phyloP scores from a whole-genome alignment of 2,113 vertebrate genomes.

The human region DNA sequence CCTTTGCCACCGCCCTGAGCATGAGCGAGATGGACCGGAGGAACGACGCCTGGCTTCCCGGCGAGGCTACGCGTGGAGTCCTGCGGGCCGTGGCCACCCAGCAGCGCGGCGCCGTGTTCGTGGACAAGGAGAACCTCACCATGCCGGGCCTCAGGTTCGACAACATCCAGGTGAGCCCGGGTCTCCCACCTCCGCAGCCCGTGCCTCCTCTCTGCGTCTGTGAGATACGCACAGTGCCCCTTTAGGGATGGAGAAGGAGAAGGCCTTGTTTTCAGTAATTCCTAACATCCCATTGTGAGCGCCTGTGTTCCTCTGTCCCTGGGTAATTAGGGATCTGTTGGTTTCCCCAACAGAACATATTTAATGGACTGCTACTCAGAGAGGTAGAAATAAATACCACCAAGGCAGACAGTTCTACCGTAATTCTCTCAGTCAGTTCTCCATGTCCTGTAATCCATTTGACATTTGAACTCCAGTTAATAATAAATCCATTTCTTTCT shows the following conservation, averaged over 20 bases:
- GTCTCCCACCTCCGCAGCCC: background rate
- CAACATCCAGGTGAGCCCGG: conserved; percentile 93
- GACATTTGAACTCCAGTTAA: background rate
- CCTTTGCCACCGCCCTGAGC: conserved; percentile 94
- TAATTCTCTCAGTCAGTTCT: background rate
- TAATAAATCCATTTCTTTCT: background rate
- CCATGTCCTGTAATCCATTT: background rate
- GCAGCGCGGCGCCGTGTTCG: conserved; percentile 87
- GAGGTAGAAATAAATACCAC: background rate
- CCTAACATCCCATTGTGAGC: background rate
- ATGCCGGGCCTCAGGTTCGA: conserved; percentile 99
- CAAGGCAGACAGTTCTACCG: fast-evolving
- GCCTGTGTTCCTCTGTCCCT: background rate
- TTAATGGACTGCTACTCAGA: too few species aligned
- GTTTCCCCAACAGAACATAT: fast-evolving
- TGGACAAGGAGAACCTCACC: conserved; percentile 92
- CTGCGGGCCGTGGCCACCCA: conserved; percentile 92
- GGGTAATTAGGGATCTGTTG: background rate
- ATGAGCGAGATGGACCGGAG: conserved; percentile 95
- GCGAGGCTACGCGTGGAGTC: conserved; percentile 90
- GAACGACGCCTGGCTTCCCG: conserved; percentile 97
- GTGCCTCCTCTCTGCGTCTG: background rate
- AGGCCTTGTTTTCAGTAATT: background rate
- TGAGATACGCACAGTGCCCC: background rate
- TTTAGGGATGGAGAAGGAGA: too few species aligned